Conservation (phyloP, 64 coral and sea anemone species). For the Astreopora myriophthalma region DNA sequence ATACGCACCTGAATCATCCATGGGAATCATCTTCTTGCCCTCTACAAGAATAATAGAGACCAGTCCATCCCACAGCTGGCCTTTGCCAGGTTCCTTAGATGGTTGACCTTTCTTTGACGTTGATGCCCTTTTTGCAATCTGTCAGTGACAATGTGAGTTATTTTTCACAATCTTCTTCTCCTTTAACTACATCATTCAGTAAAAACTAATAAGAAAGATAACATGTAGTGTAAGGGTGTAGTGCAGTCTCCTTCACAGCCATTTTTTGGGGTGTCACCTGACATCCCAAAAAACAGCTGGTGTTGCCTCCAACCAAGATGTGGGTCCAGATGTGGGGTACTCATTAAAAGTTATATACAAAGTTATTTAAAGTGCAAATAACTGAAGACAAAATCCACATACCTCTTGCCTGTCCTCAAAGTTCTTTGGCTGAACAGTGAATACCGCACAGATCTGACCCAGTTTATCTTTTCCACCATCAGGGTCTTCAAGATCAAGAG, state of each 20-base stretch:
- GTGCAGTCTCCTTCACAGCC: too few relatives aligned
- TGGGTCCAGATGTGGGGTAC: too few relatives aligned
- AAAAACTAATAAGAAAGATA: too few relatives aligned
- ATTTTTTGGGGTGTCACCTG: too few relatives aligned
- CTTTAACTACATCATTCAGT: too few relatives aligned
- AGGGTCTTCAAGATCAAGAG: constrained; percentile 79
- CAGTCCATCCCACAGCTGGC: constrained; percentile 90
- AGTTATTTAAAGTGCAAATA: not conserved
- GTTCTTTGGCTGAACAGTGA: constrained; percentile 91
- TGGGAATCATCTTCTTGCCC: constrained; percentile 95
- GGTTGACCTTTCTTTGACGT: constrained; percentile 73
- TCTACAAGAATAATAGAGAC: constrained; percentile 95
- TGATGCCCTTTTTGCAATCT: constrained; percentile 71
- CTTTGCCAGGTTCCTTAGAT: constrained; percentile 66
- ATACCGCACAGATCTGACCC: constrained; percentile 76
- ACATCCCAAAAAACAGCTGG: too few relatives aligned
- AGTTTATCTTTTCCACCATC: constrained; percentile 86
- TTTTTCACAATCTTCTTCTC: too few relatives aligned
- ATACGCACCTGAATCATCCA: constrained; percentile 96
- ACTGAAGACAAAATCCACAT: not conserved
- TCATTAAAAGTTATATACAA: not conserved
- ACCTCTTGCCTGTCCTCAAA: constrained; percentile 96
- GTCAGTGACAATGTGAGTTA: not conserved
- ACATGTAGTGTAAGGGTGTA: too few relatives aligned
- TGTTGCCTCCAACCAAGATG: too few relatives aligned